A percentile compares a stretch with the other conserved stretches of the same genome.
Evolutionary conservation across 2,797 vertebrate genomes (phyloP).

Genomic region (Remorina albescens): DNA sequence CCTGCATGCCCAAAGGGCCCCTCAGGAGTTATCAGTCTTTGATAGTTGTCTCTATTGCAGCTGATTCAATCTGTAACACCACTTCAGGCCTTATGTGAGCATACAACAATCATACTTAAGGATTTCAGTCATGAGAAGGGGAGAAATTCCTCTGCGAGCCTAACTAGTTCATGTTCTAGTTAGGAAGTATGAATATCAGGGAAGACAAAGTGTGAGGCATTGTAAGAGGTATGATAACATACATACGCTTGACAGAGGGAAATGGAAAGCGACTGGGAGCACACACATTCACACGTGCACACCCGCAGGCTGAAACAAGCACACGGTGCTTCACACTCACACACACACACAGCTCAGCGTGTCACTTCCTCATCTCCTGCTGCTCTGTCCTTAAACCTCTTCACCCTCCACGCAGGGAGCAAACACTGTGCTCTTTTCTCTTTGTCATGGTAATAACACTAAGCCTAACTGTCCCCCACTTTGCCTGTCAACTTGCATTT

Average conservation of each 20-base stretch:
- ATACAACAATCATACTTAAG: slow-evolving; percentile 77
- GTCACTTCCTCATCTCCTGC: slow-evolving; percentile 86
- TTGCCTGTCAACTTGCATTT: slow-evolving; percentile 88
- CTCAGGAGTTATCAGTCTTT: slow-evolving; percentile 80
- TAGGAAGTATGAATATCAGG: slow-evolving; percentile 73
- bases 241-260: slow-evolving; percentile 49
- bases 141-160: slow-evolving; percentile 58
- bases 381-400: slow-evolving; percentile 84
- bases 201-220: slow-evolving; percentile 64
- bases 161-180: slow-evolving; percentile 61
- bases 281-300: slow-evolving; percentile 32
- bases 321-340: slow-evolving; percentile 45
- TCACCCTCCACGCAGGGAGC: slow-evolving; percentile 81
- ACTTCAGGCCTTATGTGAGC: slow-evolving; percentile 64
- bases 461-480: slow-evolving; percentile 87
- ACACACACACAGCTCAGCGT: slow-evolving; percentile 73
- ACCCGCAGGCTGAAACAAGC: slow-evolving; percentile 57
- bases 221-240: slow-evolving; percentile 66
- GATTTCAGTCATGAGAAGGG: slow-evolving; percentile 66
- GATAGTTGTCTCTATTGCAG: slow-evolving; percentile 76
- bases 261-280: slow-evolving; percentile 34
- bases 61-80: slow-evolving; percentile 78
- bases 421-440: slow-evolving; percentile 81
- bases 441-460: slow-evolving; percentile 88
- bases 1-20: slow-evolving; percentile 78